phyloP scores from a whole-genome alignment of 1,140 invertebrate species.

The Phymorhynchus buccinoides region DNA sequence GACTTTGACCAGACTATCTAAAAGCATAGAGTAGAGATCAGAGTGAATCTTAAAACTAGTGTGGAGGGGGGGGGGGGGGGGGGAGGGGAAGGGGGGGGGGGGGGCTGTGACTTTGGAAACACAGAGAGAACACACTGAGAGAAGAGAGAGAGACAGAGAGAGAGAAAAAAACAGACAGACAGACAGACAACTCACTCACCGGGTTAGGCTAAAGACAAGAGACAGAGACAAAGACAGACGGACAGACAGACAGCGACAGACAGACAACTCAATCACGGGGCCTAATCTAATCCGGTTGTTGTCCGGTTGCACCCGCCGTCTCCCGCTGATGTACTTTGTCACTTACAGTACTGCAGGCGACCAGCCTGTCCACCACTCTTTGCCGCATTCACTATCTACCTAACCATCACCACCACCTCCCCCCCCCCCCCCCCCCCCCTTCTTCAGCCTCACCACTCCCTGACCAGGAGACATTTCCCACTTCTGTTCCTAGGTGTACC shows the following conservation, averaged over 20 bases:
- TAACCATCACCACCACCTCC: background rate
- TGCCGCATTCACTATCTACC: no score
- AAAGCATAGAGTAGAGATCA: no score
- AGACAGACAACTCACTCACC: background rate
- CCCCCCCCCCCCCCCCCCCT: background rate
- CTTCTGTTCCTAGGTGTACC: no score
- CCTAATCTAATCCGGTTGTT: slow-evolving; percentile 7
- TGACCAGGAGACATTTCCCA: no score
- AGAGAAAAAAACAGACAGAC: background rate
- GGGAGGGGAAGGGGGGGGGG: background rate
- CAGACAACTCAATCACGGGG: background rate
- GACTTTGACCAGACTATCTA: background rate
- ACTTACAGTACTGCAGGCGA: slow-evolving; percentile 4
- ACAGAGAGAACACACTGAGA: background rate
- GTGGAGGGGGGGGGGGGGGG: no score
- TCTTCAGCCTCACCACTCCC: background rate
- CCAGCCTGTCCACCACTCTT: background rate
- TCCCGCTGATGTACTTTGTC: slow-evolving; percentile 13
- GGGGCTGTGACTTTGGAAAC: background rate
- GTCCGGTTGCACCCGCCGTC: background rate
- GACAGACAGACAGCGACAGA: background rate
- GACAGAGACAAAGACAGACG: background rate
- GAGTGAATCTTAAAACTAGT: no score
- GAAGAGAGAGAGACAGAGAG: background rate
- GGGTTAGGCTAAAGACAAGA: background rate